Evolutionary conservation across 2,888 invertebrate species (phyloP).

Genomic region (Agrilus cyanescens): DNA sequence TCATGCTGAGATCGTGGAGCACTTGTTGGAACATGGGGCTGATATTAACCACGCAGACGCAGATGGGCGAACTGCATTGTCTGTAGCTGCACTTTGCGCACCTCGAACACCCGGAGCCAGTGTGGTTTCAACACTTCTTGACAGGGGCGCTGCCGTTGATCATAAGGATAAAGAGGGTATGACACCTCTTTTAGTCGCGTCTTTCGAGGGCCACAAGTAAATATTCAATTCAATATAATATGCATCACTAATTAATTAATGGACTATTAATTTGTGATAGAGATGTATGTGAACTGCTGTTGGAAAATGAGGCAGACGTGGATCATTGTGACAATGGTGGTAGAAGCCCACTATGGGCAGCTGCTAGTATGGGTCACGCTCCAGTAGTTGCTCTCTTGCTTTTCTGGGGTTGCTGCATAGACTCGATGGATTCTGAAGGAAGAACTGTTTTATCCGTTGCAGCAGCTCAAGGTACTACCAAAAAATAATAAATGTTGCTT

Average conservation of each 20-base stretch:
- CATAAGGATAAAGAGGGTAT: constrained; percentile 77
- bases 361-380: constrained; percentile 86
- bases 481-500: background rate
- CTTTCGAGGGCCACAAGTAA: constrained; percentile 80
- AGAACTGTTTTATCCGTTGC: constrained; percentile 79
- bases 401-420: constrained; percentile 93
- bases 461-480: constrained; percentile 57
- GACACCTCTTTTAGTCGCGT: constrained; percentile 79
- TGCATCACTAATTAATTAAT: background rate
- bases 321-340: constrained; percentile 76
- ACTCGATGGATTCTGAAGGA: constrained; percentile 89
- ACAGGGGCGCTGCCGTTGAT: constrained; percentile 71
- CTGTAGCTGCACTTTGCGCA: constrained; percentile 77
- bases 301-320: constrained; percentile 87
- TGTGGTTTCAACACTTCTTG: constrained; percentile 61
- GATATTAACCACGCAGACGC: constrained; percentile 76
- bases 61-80: constrained; percentile 78
- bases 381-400: constrained; percentile 73
- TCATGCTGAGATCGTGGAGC: constrained; percentile 81
- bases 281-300: constrained; percentile 79
- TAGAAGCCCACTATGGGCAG: constrained; percentile 81
- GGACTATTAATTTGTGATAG: constrained; percentile 29
- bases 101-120: constrained; percentile 63
- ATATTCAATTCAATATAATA: constrained; percentile 10
- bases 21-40: constrained; percentile 69